Base-by-base conservation (phyloP, 2,113 vertebrate species). In the Protobothrops mucrosquamatus region DNA sequence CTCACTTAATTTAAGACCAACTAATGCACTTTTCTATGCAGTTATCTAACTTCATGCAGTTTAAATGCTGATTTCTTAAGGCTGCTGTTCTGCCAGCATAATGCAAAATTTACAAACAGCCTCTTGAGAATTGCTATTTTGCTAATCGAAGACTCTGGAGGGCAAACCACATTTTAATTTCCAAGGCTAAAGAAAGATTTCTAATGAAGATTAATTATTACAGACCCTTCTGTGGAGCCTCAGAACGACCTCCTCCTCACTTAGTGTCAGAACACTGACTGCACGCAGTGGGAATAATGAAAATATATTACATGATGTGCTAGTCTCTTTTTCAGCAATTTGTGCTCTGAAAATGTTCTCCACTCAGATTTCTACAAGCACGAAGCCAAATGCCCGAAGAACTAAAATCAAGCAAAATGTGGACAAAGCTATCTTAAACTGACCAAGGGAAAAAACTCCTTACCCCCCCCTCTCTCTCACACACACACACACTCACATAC, bases 131-230 rank as follows among this genome's bases (percentile, higher is more conserved):
- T 11, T 95, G 93, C 92, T 93, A 96, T 94, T 96, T 94, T 94
- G 54, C 85, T 96, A 96, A 97, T 97, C 95, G 95, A 97, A 94
- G 95, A 96, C 91, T 89, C 93, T 97, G 89, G 96, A 95, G 89
- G 92, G 95, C 91, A 96, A 97, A 96, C 95, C 93, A 94, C 95
- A 97, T 97, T 97, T 97, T 97, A 96, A 97, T 97, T 97, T 96
- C 94, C 89, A 96, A 97, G 95, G 94, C 94, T 87, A 94, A 91
- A 93, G 95, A 95, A 97, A 96, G 56, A 94, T 94, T 96, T 93
- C 92, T 97, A 97, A 97, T 97, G 95, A 97, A 98, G 97, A 98
- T 97, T 98, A 97, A 98, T 97, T 96, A 97, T 97, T 97, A 95
- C 95, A 97, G 96, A 93, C 94, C 91, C 95, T 96, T 96, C 92